Percentiles rank a stretch among this genome's conserved stretches.
These are phyloP conservation scores for Enoplosus armatus DNA, from an alignment of 2,797 vertebrate species.

Conservation along the genomic window DNA sequence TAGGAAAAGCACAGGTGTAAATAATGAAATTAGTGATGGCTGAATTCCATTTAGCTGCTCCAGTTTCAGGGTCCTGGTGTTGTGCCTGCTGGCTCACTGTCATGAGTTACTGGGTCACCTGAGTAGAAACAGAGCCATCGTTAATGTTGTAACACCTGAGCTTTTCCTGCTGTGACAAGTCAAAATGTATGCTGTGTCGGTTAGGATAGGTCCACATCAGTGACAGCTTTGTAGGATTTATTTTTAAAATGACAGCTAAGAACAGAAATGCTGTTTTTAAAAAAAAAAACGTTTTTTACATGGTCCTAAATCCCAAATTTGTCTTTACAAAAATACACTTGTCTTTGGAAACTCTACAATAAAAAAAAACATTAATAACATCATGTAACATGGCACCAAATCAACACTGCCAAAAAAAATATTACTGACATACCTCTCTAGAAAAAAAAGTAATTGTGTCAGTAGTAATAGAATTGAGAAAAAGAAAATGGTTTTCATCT, in stretches of 20 bases:
- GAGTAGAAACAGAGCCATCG: background rate
- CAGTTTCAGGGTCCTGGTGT: background rate
- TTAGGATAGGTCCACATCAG: too few species aligned
- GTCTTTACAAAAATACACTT: background rate
- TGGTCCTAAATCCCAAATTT: background rate
- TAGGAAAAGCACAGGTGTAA: background rate
- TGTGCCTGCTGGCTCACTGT: background rate
- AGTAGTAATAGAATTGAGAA: background rate
- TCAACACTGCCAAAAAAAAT: background rate
- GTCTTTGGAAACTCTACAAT: background rate
- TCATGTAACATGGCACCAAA: background rate
- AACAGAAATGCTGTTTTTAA: too few species aligned
- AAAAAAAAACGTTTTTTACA: too few species aligned
- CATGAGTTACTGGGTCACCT: background rate
- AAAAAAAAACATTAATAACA: background rate
- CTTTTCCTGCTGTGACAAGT: too few species aligned
- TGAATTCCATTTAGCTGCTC: background rate
- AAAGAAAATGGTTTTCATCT: background rate
- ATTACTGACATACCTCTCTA: background rate
- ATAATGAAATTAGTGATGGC: background rate
- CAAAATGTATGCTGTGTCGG: too few species aligned
- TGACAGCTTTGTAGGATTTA: too few species aligned
- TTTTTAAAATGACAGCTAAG: too few species aligned
- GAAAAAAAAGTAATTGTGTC: background rate
- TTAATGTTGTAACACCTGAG: background rate